These are phyloP conservation scores for Lycopodina hypogea DNA, from an alignment of 37 sponge, comb jelly and placozoan genomes.

Conservation along the genomic window DNA sequence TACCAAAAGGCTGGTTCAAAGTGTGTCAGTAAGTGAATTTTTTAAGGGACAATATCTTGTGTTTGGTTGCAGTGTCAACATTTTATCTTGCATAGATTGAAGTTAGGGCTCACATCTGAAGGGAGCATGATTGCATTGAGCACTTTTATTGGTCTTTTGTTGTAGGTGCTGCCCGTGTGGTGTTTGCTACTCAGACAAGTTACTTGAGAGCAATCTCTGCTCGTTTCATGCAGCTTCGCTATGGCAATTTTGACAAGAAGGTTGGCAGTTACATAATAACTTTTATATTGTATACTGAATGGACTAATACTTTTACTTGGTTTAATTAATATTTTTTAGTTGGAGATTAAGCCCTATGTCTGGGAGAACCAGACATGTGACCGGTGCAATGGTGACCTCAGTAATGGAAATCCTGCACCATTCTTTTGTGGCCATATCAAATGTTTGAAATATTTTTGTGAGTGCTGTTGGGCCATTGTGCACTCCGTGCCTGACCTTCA, in stretches of 20 bases:
- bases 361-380: slow-evolving; percentile 96
- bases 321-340: slow-evolving; percentile 33
- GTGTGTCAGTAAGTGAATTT: too few relatives aligned
- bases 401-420: slow-evolving; percentile 87
- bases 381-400: slow-evolving; percentile 89
- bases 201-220: slow-evolving; percentile 92
- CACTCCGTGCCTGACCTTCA: slow-evolving; percentile 86
- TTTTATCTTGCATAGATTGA: too few relatives aligned
- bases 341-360: slow-evolving; percentile 96
- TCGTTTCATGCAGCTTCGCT: slow-evolving; percentile 87
- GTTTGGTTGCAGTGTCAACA: too few relatives aligned
- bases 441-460: slow-evolving; percentile 95
- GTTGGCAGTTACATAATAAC: slow-evolving; percentile 7
- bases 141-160: too few relatives aligned
- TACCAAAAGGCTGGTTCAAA: too few relatives aligned
- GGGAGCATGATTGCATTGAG: not conserved
- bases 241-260: slow-evolving; percentile 88
- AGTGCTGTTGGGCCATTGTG: slow-evolving; percentile 95
- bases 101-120: too few relatives aligned
- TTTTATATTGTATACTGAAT: not conserved
- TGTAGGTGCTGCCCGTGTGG: slow-evolving; percentile 91
- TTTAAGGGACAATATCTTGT: too few relatives aligned
- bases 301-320: not conserved
- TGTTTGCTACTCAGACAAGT: slow-evolving; percentile 79
- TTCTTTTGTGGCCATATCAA: slow-evolving; percentile 94